These are phyloP conservation scores for Caenorhabditis inopinata DNA, from an alignment of 1,140 invertebrate genomes.

Conservation along the genomic window DNA sequence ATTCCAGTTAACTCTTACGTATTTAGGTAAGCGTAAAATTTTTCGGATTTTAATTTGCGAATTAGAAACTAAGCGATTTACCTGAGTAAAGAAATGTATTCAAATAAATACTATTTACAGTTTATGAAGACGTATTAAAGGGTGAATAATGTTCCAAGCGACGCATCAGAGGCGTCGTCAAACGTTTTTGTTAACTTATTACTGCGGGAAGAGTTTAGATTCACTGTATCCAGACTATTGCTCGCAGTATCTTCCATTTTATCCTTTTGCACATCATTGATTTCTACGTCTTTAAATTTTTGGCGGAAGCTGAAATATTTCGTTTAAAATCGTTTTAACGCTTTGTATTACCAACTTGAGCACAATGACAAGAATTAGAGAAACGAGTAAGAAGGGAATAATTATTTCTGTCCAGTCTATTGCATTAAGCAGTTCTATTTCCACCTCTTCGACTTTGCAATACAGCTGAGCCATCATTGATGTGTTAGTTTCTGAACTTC, in stretches of 20 bases:
- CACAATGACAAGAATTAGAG: background rate
- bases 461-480: background rate
- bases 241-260: background rate
- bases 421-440: background rate
- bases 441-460: background rate
- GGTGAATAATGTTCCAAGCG: background rate
- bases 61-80: no score
- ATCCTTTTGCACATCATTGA: no score
- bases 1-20: no score
- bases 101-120: background rate
- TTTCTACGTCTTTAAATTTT: background rate
- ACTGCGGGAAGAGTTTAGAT: background rate
- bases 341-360: no score
- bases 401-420: background rate
- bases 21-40: no score
- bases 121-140: background rate
- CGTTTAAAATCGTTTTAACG: no score
- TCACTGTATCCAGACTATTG: background rate
- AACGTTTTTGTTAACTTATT: background rate
- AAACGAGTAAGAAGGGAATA: background rate
- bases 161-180: background rate
- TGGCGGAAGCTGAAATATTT: background rate
- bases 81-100: no score
- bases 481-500: background rate
- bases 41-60: no score